These are phyloP conservation scores for Notamacropus eugenii DNA, from an alignment of 2,797 vertebrate species.

Conservation along the genomic window DNA sequence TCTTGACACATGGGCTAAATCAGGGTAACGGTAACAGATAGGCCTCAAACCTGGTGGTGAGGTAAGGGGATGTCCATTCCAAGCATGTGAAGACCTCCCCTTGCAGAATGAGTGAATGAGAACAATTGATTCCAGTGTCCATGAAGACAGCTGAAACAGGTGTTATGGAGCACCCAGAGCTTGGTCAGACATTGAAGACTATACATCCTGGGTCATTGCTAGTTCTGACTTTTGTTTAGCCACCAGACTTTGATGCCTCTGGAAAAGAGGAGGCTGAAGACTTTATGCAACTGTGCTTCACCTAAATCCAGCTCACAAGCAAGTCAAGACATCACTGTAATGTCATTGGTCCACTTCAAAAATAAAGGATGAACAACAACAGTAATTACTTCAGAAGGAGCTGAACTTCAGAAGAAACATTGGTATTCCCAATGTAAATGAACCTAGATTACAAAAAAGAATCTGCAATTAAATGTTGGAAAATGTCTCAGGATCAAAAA, in stretches of 20 bases:
- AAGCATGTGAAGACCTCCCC: not conserved
- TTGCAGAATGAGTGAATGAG: too few relatives aligned
- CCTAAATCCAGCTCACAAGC: not conserved
- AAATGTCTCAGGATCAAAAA: not conserved
- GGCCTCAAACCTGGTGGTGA: not conserved
- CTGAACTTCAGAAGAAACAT: not conserved
- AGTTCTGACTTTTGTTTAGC: not conserved
- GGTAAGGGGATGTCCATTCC: too few relatives aligned
- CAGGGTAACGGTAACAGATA: not conserved
- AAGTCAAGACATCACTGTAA: not conserved
- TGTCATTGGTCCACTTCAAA: not conserved
- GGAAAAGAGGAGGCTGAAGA: not conserved
- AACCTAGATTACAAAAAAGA: not conserved
- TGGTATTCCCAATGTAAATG: not conserved
- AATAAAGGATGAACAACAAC: not conserved
- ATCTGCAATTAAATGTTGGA: not conserved
- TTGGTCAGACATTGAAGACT: not conserved
- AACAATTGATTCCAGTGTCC: not conserved
- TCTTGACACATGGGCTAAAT: not conserved
- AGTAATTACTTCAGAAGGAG: not conserved
- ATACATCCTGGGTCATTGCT: not conserved
- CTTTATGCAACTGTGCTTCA: not conserved
- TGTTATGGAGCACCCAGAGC: not conserved
- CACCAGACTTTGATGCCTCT: not conserved
- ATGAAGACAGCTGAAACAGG: not conserved